Percentiles rank a stretch among this genome's conserved stretches.
phyloP scores from a whole-genome alignment of 2,797 vertebrate species.

The Aplochiton taeniatus region DNA sequence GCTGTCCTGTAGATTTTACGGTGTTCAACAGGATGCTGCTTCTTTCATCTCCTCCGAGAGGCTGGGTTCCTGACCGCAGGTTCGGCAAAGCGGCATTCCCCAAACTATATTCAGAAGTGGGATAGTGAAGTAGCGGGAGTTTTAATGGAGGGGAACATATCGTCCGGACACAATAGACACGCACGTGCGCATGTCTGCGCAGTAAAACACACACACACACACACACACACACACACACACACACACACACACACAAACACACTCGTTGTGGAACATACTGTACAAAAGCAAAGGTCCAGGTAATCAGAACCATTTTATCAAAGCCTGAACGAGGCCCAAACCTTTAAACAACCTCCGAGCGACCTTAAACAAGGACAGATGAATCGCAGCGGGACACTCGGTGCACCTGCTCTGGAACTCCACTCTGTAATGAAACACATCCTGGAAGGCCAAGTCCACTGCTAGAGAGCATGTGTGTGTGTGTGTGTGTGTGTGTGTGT shows the following conservation, averaged over 20 bases:
- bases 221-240: slow-evolving; percentile 9
- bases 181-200: not conserved
- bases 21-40: slow-evolving; percentile 36
- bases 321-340: slow-evolving; percentile 19
- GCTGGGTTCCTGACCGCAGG: slow-evolving; percentile 11
- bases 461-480: not conserved
- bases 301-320: slow-evolving; percentile 40
- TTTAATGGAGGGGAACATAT: slow-evolving; percentile 52
- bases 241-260: slow-evolving; percentile 22
- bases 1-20: slow-evolving; percentile 23
- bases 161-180: slow-evolving; percentile 11
- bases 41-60: slow-evolving; percentile 59
- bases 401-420: slow-evolving; percentile 49
- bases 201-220: slow-evolving; percentile 8
- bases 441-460: slow-evolving; percentile 38
- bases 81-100: slow-evolving; percentile 26
- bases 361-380: slow-evolving; percentile 42
- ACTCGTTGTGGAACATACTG: slow-evolving; percentile 14
- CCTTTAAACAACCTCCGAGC: slow-evolving; percentile 32
- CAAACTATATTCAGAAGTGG: slow-evolving; percentile 11
- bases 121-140: slow-evolving; percentile 30
- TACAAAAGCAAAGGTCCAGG: slow-evolving; percentile 24
- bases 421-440: slow-evolving; percentile 26
- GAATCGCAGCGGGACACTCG: slow-evolving; percentile 18
- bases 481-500: slow-evolving; percentile 10